A percentile compares a stretch with the other conserved stretches of the same genome.
Evolutionary conservation across 2,888 invertebrate genomes (phyloP).

Genomic region (Seira ritae): DNA sequence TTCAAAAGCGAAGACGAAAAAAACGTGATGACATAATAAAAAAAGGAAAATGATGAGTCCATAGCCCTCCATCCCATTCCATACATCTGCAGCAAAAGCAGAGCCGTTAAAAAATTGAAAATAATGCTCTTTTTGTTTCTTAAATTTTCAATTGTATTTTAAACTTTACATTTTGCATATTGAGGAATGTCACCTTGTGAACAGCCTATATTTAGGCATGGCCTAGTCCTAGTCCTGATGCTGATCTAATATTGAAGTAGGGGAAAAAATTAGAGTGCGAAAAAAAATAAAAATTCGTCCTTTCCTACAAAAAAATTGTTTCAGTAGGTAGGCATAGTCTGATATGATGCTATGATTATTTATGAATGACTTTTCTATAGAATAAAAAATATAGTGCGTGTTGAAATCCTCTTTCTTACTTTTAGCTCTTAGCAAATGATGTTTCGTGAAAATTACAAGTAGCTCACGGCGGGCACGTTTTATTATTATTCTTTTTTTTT

Average conservation of each 20-base stretch:
- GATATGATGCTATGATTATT: background rate
- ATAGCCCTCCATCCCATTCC: too few relatives aligned
- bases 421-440: background rate
- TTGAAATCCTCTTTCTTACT: background rate
- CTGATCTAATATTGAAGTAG: constrained; percentile 10
- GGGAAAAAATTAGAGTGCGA: constrained; percentile 1
- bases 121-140: too few relatives aligned
- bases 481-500: too few relatives aligned
- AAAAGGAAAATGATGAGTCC: constrained; percentile 7
- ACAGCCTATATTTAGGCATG: constrained; percentile 19
- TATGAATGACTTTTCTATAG: too few relatives aligned
- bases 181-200: background rate
- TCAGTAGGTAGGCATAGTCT: background rate
- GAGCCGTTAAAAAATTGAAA: constrained; percentile 2
- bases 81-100: too few relatives aligned
- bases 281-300: background rate
- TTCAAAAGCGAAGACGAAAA: too few relatives aligned
- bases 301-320: background rate
- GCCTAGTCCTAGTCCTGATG: background rate
- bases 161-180: too few relatives aligned
- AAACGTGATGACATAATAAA: constrained; percentile 37
- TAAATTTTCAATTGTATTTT: too few relatives aligned
- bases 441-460: constrained; percentile 36
- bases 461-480: constrained; percentile 53
- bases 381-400: background rate